phyloP scores from a whole-genome alignment of 2,888 invertebrate species.

The Latrodectus hesperus region DNA sequence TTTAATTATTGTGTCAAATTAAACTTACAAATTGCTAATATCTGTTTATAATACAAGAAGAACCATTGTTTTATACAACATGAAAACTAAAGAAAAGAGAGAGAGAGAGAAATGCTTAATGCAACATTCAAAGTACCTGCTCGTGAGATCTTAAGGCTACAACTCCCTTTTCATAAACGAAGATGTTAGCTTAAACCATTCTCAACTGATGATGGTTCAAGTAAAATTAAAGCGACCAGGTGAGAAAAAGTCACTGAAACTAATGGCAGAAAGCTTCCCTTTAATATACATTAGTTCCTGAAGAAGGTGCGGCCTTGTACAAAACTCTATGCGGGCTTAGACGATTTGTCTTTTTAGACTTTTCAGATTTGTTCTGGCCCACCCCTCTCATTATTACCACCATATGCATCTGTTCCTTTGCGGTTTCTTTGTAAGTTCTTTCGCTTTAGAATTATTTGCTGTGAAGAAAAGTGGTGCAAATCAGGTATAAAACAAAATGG shows the following conservation, averaged over 20 bases:
- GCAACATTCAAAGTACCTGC: not conserved
- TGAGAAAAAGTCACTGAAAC: not conserved
- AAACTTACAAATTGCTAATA: no score
- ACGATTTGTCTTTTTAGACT: constrained; percentile 30
- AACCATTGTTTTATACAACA: not conserved
- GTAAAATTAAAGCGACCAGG: not conserved
- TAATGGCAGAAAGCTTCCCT: not conserved
- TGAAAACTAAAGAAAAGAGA: not conserved
- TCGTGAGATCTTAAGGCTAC: no score
- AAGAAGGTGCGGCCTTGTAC: constrained; percentile 40
- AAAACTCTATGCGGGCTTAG: constrained; percentile 37
- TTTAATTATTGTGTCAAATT: no score
- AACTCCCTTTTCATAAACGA: no score
- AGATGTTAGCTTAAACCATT: no score
- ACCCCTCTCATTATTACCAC: constrained; percentile 1
- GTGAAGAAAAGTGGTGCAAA: no score
- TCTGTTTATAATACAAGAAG: no score
- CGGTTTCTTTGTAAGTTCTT: no score
- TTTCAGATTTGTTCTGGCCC: not conserved
- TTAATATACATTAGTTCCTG: constrained; percentile 18
- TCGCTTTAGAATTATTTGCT: no score
- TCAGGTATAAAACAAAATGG: no score
- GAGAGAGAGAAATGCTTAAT: not conserved
- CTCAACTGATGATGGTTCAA: no score
- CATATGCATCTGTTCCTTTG: not conserved